These are phyloP conservation scores for Meriones unguiculatus DNA, from an alignment of 2,113 vertebrate species.

Conservation along the genomic window DNA sequence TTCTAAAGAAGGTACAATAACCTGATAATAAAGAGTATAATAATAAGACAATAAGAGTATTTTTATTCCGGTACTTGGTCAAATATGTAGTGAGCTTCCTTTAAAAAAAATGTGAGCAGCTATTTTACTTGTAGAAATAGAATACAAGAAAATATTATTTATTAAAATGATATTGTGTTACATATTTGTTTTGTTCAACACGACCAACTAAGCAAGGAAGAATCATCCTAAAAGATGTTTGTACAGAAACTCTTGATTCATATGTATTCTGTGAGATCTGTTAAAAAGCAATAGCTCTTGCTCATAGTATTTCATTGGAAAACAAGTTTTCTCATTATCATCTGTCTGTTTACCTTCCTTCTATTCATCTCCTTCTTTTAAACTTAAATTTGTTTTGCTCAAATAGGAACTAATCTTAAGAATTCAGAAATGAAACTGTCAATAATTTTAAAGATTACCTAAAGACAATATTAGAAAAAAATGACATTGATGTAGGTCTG, in stretches of 20 bases:
- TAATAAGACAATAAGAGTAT: background rate
- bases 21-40: background rate
- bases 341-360: background rate
- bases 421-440: background rate
- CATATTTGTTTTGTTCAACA: background rate
- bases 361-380: background rate
- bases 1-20: background rate
- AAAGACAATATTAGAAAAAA: background rate
- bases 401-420: background rate
- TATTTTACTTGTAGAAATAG: background rate
- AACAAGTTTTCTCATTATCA: background rate
- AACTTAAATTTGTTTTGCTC: background rate
- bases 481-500: background rate
- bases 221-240: background rate
- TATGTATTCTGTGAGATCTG: background rate
- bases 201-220: background rate
- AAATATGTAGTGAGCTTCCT: background rate
- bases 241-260: background rate
- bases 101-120: background rate
- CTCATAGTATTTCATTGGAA: background rate
- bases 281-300: background rate
- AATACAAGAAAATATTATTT: background rate
- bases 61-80: background rate
- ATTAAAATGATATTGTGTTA: background rate
- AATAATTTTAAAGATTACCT: background rate